Evolutionary conservation across 2,113 vertebrate species (phyloP), one percentile per base, ranked within the genome.

Genomic region (Thomomys bottae): DNA sequence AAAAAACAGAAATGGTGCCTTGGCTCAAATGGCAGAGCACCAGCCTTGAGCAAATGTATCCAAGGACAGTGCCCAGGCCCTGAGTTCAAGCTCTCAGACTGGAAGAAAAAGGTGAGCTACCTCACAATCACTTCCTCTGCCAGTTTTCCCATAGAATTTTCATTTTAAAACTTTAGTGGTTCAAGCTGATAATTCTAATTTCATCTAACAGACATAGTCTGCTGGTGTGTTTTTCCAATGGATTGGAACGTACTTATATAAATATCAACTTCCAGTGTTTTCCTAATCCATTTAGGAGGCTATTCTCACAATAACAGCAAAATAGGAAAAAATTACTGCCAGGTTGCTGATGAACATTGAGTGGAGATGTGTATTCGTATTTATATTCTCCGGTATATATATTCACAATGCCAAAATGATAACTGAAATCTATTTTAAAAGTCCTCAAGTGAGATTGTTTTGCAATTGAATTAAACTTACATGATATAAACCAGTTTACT

Each of bases 281-380:
- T 7, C 20, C 64, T 71, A 45, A 2, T 10, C 1, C 23, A 0
- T 68, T 61, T n/a, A 1, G 8, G 1, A 24, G 2, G 2, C 17
- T 38, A 21, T 30, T 40, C 10, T 45, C 21, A 84, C 7, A 64
- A 77, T 66, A 28, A 90, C 76, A 20, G 1, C 1, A 45, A 63
- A 90, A 77, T 9, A 75, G 28, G 30, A 24, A 18, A 66, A 87
- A 4, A 82, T 78, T 18, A 11, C 6, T 64, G 38, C 2, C 10
- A 76, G 9, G 1, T 38, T 79, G 17, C 45, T 28, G 24, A 40
- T 30, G 32, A 70, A 66, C 57, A 61, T 4, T 9, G 40, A 32
- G 2, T 67, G 12, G 45, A 40, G 17, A 12, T 32, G 2, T 54
- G 59, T 64, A 7, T 87, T 54, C 26, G 38, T 75, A 26, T 82